These are phyloP conservation scores for Chloropsis cyanopogon DNA, from an alignment of 2,113 vertebrate genomes.

Conservation along the genomic window DNA sequence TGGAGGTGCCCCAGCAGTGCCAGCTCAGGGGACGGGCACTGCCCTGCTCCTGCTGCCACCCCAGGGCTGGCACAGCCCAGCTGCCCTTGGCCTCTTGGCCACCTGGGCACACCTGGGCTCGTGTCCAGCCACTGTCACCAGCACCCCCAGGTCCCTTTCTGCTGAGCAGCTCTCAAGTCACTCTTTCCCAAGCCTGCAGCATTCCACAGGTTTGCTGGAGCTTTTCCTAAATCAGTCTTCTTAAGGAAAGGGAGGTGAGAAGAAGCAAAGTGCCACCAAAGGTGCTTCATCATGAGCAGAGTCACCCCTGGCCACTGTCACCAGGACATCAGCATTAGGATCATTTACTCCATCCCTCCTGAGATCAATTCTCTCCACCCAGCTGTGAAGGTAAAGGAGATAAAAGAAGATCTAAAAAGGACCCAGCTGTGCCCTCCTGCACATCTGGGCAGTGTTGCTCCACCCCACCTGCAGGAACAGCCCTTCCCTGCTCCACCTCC, in stretches of 20 bases:
- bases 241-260: neutral
- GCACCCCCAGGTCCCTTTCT: neutral
- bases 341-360: neutral
- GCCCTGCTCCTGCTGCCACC: neutral
- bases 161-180: neutral
- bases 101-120: neutral
- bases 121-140: fast-evolving
- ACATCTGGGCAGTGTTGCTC: neutral
- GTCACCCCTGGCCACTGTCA: neutral
- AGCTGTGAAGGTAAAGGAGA: neutral
- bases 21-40: neutral
- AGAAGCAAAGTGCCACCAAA: neutral
- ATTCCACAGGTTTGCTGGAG: neutral
- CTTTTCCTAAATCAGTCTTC: neutral
- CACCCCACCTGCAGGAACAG: neutral
- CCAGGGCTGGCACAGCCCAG: neutral
- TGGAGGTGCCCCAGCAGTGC: neutral
- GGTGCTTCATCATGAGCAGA: neutral
- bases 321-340: neutral
- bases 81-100: neutral
- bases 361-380: neutral
- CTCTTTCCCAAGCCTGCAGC: neutral
- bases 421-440: neutral
- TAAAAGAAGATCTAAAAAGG: neutral
- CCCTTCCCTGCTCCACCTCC: neutral